Percentiles rank a stretch among this genome's conserved stretches.
These are phyloP conservation scores for Chionoecetes opilio DNA, from an alignment of 1,140 invertebrate species.

Conservation along the genomic window DNA sequence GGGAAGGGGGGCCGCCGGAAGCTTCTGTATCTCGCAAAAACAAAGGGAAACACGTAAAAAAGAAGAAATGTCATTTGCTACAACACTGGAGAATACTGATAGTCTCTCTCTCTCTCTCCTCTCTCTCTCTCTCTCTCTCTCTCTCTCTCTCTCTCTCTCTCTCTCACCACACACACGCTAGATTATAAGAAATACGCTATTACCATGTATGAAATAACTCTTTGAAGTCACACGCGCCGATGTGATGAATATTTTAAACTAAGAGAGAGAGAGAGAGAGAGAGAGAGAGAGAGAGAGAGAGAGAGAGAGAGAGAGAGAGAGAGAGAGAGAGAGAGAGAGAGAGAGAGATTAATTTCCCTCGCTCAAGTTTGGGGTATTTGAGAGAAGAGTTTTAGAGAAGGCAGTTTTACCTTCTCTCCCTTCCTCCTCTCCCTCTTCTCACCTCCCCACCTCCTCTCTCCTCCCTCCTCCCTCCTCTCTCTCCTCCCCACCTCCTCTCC, in stretches of 20 bases:
- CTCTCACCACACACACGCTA: neutral
- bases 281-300: no score
- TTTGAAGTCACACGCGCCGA: neutral
- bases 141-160: constrained; percentile 27
- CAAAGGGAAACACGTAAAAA: neutral
- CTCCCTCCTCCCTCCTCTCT: no score
- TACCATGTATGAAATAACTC: neutral
- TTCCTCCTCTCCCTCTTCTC: no score
- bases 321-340: neutral
- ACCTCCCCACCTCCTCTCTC: no score
- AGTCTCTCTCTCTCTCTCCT: constrained; percentile 10
- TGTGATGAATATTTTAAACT: neutral
- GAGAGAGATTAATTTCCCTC: neutral
- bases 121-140: constrained; percentile 17
- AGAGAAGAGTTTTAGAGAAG: neutral
- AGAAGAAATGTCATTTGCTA: neutral
- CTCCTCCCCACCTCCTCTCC: no score
- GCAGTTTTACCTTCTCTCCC: neutral
- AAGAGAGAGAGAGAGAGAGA: neutral
- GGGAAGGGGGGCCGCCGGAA: no score
- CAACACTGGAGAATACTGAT: constrained; percentile 19
- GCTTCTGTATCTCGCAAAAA: neutral
- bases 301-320: neutral
- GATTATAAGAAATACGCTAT: neutral
- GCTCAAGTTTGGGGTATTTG: neutral